Percentiles rank a stretch among this genome's conserved stretches.
These are phyloP conservation scores for Nipponacmea schrenckii DNA, from an alignment of 2,888 invertebrate genomes.

Conservation along the genomic window DNA sequence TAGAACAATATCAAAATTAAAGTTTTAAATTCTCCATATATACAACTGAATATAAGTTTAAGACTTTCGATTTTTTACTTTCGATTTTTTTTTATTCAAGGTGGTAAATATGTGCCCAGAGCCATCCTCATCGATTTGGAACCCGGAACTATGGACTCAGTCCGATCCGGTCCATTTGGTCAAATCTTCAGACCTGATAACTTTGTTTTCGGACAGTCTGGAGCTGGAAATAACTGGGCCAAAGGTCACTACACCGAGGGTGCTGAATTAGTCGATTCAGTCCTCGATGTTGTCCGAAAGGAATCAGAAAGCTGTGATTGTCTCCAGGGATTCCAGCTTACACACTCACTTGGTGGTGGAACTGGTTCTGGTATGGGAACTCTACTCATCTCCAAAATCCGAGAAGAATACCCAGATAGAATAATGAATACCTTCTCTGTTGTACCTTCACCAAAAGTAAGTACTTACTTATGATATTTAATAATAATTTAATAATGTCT, in stretches of 20 bases:
- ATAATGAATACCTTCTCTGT: conserved; percentile 3
- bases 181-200: not conserved
- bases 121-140: conserved; percentile 8
- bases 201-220: conserved; percentile 5
- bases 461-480: not conserved
- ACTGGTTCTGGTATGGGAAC: conserved; percentile 8
- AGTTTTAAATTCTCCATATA: no score
- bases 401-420: conserved; percentile 6
- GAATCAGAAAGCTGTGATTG: conserved; percentile 1
- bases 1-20: no score
- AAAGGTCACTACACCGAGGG: conserved; percentile 5
- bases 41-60: no score
- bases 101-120: conserved; percentile 4
- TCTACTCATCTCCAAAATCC: conserved; percentile 3
- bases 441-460: conserved; percentile 4
- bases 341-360: conserved; percentile 5
- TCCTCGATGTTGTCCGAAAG: conserved; percentile 1
- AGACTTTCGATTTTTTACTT: no score
- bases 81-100: not conserved
- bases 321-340: conserved; percentile 1
- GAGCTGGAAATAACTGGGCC: conserved; percentile 4
- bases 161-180: conserved; percentile 8
- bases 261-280: not conserved
- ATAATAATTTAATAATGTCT: not conserved
- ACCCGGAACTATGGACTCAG: conserved; percentile 6